Conservation (phyloP, 2,113 vertebrate genomes). For the Dolichallabes microphthalmus region DNA sequence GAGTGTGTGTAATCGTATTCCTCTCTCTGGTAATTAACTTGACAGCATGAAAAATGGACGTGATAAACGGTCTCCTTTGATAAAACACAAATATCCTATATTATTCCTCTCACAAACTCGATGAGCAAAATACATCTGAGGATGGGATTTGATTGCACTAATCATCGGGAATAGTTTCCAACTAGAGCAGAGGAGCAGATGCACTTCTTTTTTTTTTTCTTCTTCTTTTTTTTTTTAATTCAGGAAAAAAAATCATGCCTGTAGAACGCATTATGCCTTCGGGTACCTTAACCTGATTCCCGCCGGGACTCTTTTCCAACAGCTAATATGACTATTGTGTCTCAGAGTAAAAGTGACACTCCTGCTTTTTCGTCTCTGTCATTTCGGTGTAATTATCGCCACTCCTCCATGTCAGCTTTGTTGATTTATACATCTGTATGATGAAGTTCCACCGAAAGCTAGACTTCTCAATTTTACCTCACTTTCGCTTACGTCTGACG, state of each 20-base stretch:
- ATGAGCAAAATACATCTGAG: conserved; percentile 63
- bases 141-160: conserved; percentile 57
- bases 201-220: conserved; percentile 16
- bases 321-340: conserved; percentile 42
- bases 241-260: conserved; percentile 12
- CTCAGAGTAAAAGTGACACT: conserved; percentile 31
- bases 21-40: conserved; percentile 76
- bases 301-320: conserved; percentile 20
- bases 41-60: conserved; percentile 80
- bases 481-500: neutral
- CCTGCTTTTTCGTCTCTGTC: conserved; percentile 34
- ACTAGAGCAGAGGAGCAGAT: conserved; percentile 49
- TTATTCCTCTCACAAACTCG: conserved; percentile 62
- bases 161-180: conserved; percentile 52
- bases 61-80: conserved; percentile 73
- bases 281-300: conserved; percentile 17
- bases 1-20: conserved; percentile 71
- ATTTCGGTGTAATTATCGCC: conserved; percentile 31
- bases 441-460: conserved; percentile 23
- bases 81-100: conserved; percentile 72
- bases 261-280: conserved; percentile 46
- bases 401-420: conserved; percentile 10
- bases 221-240: conserved; percentile 13
- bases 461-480: conserved; percentile 9
- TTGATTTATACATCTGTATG: conserved; percentile 33